phyloP scores from a whole-genome alignment of 2,888 invertebrate genomes.

The Macrophya annulata region DNA sequence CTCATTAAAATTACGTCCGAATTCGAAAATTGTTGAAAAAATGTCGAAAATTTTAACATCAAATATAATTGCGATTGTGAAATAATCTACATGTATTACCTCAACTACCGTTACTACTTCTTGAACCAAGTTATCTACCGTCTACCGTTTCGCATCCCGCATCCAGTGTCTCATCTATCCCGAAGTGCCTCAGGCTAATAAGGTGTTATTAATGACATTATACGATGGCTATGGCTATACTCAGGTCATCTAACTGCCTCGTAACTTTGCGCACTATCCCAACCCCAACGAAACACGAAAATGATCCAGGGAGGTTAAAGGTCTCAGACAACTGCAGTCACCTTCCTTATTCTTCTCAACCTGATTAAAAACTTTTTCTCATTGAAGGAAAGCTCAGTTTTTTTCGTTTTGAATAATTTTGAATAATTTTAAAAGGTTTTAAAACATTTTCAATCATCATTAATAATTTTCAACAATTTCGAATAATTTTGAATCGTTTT shows the following conservation, averaged over 20 bases:
- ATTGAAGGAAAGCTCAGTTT: too few relatives aligned
- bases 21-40: not conserved
- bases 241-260: slow-evolving; percentile 64
- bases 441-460: too few relatives aligned
- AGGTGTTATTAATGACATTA: slow-evolving; percentile 73
- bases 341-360: not conserved
- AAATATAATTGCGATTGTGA: not conserved
- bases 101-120: slow-evolving; percentile 33
- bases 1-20: too few relatives aligned
- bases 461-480: too few relatives aligned
- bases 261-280: slow-evolving; percentile 69
- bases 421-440: too few relatives aligned
- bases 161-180: slow-evolving; percentile 67
- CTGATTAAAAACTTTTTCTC: not conserved
- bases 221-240: slow-evolving; percentile 60
- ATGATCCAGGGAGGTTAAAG: slow-evolving; percentile 2
- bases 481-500: too few relatives aligned
- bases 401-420: too few relatives aligned
- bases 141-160: slow-evolving; percentile 47
- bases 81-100: not conserved
- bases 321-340: not conserved
- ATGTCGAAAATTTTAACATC: not conserved
- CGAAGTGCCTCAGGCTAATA: slow-evolving; percentile 69
- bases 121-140: slow-evolving; percentile 63
- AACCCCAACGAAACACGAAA: slow-evolving; percentile 51